Base-by-base conservation (phyloP, 2,113 vertebrate genomes). In the Forbesichthys papilliferus region DNA sequence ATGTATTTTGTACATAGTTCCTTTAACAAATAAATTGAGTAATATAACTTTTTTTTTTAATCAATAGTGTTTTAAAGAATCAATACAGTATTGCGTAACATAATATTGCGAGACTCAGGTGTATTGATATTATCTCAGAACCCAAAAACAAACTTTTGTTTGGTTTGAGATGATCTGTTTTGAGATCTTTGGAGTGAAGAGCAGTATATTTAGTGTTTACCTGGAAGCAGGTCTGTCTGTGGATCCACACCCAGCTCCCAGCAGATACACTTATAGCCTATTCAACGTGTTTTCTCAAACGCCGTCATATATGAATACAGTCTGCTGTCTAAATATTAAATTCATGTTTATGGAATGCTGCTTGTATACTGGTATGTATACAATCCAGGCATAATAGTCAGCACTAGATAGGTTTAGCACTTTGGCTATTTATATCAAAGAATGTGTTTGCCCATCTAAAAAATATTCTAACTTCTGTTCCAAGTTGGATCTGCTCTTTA, bases 191-290 rank as follows among this genome's bases (percentile, higher is more conserved):
- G n/a, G 51, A 12, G 46, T 14, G 51, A 42, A 51, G 68, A 9
- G 48, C 3, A 52, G 48, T 61, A 64, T 60, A 62, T 59, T 20
- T 53, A 27, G 27, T 72, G 64, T 68, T 83, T 72, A 70, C 47
- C 55, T 52, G 54, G 46, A 57, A 71, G 54, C 36, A 69, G 69
- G 11, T 33, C 36, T 5, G 34, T 56, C n/a, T 18, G 36, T 3
- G 20, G 53, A 48, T 54, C 69, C 66, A 70, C 74, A 56, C 68
- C 64, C 61, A 48, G 47, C 36, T 64, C 36, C 48, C 36, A 58
- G 64, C 55, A 69, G 27, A 42, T 58, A 64, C 63, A 52, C 9
- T 10, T 11, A 9, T 10, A 10, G 1, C 48, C 48, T 10, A 49
- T 4, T 14, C 1, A 5, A 8, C 2, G 4, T 3, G 3, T 11